Percentiles rank a stretch among this genome's conserved stretches.
phyloP scores from a whole-genome alignment of 2,797 vertebrate genomes.

The Lemur catta region DNA sequence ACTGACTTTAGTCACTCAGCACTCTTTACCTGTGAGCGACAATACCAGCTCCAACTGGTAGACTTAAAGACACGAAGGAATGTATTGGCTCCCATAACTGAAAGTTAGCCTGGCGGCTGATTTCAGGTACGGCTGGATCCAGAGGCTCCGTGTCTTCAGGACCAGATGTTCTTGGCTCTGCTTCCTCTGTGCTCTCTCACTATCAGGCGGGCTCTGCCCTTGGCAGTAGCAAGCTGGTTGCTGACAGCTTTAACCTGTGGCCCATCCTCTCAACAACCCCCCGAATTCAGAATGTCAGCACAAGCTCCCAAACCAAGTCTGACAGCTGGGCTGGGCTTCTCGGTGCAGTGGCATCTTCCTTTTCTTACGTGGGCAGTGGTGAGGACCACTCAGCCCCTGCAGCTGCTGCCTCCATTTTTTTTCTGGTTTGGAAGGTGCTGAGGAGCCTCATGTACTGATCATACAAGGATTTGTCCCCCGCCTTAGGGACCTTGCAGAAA shows the following conservation, averaged over 20 bases:
- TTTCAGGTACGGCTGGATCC: background rate
- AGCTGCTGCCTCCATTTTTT: slow-evolving; percentile 56
- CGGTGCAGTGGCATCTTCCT: background rate
- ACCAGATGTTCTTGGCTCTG: background rate
- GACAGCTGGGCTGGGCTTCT: slow-evolving; percentile 21
- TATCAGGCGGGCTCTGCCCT: background rate
- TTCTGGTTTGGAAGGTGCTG: slow-evolving; percentile 60
- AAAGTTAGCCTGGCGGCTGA: background rate
- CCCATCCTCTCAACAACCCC: background rate
- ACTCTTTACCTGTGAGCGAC: background rate
- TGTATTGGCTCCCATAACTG: background rate
- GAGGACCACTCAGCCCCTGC: accelerated
- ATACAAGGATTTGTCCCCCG: background rate
- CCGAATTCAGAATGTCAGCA: background rate
- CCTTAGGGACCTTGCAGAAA: background rate
- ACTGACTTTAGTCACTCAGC: background rate
- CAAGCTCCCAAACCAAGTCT: background rate
- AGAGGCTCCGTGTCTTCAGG: background rate
- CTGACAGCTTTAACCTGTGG: background rate
- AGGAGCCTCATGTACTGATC: background rate
- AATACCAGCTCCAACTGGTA: background rate
- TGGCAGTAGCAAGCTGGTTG: background rate
- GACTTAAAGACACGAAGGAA: background rate
- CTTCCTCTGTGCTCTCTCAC: background rate
- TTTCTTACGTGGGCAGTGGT: accelerated